A percentile compares a stretch with the other conserved stretches of the same genome.
Conservation (phyloP, 2,888 invertebrate genomes). For the Ecliptopera silaceata region DNA sequence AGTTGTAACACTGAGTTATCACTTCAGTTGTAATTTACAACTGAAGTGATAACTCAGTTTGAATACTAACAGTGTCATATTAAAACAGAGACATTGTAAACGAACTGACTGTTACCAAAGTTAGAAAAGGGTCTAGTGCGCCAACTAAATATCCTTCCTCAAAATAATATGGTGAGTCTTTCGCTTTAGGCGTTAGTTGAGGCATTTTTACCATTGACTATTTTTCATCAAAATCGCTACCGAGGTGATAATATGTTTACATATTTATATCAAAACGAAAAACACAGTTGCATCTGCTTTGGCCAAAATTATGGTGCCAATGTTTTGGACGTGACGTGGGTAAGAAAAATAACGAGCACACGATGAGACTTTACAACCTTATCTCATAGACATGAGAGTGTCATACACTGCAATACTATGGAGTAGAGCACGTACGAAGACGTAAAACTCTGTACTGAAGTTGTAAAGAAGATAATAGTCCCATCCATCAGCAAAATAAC, state of each 20-base stretch:
- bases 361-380: neutral
- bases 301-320: neutral
- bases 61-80: too few species aligned
- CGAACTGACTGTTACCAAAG: neutral
- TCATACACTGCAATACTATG: neutral
- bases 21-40: too few species aligned
- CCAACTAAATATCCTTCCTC: neutral
- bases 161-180: neutral
- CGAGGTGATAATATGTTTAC: neutral
- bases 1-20: too few species aligned
- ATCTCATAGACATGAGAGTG: neutral
- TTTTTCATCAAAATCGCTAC: too few species aligned
- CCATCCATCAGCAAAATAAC: neutral
- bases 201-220: neutral
- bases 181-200: neutral
- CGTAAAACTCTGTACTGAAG: neutral
- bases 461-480: neutral
- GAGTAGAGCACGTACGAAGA: neutral
- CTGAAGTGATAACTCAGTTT: too few species aligned
- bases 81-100: too few species aligned
- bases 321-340: neutral
- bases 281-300: neutral
- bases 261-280: neutral
- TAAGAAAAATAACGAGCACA: neutral
- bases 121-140: neutral